Conservation (phyloP, 2,113 vertebrate genomes). For the Corythaeola cristata region DNA sequence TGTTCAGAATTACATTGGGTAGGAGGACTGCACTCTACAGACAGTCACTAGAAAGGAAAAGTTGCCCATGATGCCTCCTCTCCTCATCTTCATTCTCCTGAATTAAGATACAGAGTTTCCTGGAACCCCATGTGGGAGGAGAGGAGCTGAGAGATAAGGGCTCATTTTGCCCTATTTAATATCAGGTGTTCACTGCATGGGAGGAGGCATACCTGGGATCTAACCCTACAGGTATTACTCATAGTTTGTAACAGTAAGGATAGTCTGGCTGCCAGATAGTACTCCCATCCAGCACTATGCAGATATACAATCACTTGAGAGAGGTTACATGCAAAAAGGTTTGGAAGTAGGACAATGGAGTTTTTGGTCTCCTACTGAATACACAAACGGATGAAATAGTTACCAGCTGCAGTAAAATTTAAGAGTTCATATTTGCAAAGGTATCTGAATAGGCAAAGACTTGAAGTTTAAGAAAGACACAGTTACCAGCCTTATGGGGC, state of each 20-base stretch:
- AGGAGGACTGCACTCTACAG: background rate
- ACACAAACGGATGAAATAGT: background rate
- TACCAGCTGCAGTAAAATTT: background rate
- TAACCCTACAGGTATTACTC: background rate
- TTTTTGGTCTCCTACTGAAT: background rate
- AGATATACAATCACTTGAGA: background rate
- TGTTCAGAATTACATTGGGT: background rate
- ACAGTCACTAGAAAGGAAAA: background rate
- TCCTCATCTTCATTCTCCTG: background rate
- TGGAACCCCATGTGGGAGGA: background rate
- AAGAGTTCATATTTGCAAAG: background rate
- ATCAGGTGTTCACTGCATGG: fast-evolving
- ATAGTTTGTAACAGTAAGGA: background rate
- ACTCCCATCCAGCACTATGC: background rate
- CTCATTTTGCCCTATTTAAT: background rate
- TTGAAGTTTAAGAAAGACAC: background rate
- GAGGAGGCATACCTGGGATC: background rate
- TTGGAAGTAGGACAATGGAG: background rate
- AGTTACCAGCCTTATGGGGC: background rate
- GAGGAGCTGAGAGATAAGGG: background rate
- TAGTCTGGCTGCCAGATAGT: background rate
- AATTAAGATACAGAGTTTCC: background rate
- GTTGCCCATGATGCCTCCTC: fast-evolving
- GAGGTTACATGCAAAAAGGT: background rate
- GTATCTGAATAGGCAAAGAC: background rate